Conservation (phyloP, 1,140 invertebrate species). For the Geopemphigus sp. region DNA sequence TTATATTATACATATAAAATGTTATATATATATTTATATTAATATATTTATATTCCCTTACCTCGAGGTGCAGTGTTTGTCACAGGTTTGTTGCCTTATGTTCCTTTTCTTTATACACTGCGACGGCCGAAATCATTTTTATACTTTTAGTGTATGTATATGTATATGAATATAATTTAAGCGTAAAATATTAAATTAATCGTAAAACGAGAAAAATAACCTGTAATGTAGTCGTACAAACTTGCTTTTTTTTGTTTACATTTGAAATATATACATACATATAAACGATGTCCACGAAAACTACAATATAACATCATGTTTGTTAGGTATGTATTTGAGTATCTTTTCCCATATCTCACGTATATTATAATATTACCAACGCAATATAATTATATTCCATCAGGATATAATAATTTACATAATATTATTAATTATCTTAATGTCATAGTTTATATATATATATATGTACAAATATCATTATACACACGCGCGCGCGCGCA, state of each 20-base stretch:
- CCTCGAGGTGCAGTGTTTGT: constrained; percentile 17
- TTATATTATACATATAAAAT: background rate
- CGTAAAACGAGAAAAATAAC: too few species aligned
- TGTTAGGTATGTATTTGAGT: too few species aligned
- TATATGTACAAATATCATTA: background rate
- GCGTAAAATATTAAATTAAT: too few species aligned
- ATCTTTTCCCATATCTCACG: too few species aligned
- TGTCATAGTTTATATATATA: background rate
- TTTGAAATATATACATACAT: too few species aligned
- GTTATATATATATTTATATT: background rate
- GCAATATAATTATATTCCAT: too few species aligned
- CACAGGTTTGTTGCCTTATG: background rate
- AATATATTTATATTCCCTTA: constrained; percentile 20
- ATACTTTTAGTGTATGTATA: background rate
- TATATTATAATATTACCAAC: too few species aligned
- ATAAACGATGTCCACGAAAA: too few species aligned
- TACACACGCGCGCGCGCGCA: constrained; percentile 31
- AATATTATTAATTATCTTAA: background rate
- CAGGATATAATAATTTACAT: too few species aligned
- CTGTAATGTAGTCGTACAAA: too few species aligned
- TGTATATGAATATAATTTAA: background rate
- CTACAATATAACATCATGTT: too few species aligned
- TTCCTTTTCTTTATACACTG: constrained; percentile 11
- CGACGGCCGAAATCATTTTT: constrained; percentile 25
- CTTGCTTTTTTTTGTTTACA: too few species aligned